These are phyloP conservation scores for Stegophylla sp. DNA, from an alignment of 2,888 invertebrate genomes.

Conservation along the genomic window DNA sequence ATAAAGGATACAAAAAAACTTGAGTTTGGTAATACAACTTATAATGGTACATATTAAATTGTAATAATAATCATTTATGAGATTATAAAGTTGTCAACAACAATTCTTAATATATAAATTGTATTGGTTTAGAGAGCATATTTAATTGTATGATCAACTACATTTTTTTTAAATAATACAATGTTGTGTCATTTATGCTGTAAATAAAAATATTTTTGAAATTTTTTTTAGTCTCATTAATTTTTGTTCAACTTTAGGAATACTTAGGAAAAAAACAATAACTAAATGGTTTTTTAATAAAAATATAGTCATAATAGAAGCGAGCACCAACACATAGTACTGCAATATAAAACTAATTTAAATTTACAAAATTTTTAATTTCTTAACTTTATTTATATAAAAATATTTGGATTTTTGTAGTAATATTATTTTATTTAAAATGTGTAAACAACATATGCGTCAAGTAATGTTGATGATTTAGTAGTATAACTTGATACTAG, in stretches of 20 bases:
- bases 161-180: not conserved
- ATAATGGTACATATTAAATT: not conserved
- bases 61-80: not conserved
- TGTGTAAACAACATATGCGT: not conserved
- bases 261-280: slow-evolving; percentile 28
- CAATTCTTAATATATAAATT: slow-evolving; percentile 2
- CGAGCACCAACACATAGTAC: slow-evolving; percentile 45
- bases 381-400: slow-evolving; percentile 29
- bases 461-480: slow-evolving; percentile 22
- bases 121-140: slow-evolving; percentile 32
- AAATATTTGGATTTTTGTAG: slow-evolving; percentile 19
- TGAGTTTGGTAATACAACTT: not conserved
- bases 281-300: slow-evolving; percentile 34
- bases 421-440: slow-evolving; percentile 34
- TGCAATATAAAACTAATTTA: slow-evolving; percentile 26
- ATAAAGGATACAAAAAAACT: not conserved
- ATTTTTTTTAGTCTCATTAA: not conserved
- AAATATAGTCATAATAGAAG: slow-evolving; percentile 17
- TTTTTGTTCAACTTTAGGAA: slow-evolving; percentile 18
- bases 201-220: not conserved
- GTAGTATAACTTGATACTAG: no score
- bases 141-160: not conserved
- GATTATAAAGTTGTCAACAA: slow-evolving; percentile 27
- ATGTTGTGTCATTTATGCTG: not conserved
- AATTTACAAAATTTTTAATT: slow-evolving; percentile 36